A percentile compares a stretch with the other conserved stretches of the same genome.
phyloP scores from a whole-genome alignment of 1,140 invertebrate species.

The Macrobrachium rosenbergii region DNA sequence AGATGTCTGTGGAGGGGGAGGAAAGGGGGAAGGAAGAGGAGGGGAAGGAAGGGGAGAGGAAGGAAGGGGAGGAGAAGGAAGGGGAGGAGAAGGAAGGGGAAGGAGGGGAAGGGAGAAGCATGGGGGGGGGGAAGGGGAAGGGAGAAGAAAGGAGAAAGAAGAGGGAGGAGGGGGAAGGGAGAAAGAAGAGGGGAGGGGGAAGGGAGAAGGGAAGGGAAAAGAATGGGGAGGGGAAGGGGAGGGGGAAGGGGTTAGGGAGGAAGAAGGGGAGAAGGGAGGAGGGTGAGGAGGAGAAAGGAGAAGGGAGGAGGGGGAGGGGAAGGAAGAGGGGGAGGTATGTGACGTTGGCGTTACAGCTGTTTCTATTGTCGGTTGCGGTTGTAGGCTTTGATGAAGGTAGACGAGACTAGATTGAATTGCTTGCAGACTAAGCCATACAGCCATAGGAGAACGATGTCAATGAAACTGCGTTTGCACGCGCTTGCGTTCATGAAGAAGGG shows the following conservation, averaged over 20 bases:
- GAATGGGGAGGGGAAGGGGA: background rate
- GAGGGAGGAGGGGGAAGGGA: too few relatives aligned
- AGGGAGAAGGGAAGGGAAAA: background rate
- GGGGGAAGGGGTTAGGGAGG: background rate
- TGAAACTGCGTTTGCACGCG: too few relatives aligned
- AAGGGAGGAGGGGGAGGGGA: background rate
- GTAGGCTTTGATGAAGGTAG: too few relatives aligned
- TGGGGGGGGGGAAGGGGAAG: background rate
- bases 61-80: background rate
- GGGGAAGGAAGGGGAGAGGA: background rate
- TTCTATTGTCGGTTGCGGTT: too few relatives aligned
- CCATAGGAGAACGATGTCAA: too few relatives aligned
- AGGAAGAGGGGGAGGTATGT: background rate
- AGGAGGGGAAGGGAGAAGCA: background rate
- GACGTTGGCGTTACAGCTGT: too few relatives aligned
- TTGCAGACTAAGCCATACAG: too few relatives aligned
- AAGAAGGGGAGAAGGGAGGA: too few relatives aligned
- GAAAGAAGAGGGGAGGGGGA: background rate
- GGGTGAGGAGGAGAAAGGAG: background rate
- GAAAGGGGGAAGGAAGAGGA: background rate
- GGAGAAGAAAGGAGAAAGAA: background rate
- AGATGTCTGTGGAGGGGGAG: background rate
- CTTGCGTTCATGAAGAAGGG: too few relatives aligned
- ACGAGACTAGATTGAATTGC: too few relatives aligned
- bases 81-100: background rate